phyloP scores from a whole-genome alignment of 2,888 invertebrate species.

The Choreutis nemorana region DNA sequence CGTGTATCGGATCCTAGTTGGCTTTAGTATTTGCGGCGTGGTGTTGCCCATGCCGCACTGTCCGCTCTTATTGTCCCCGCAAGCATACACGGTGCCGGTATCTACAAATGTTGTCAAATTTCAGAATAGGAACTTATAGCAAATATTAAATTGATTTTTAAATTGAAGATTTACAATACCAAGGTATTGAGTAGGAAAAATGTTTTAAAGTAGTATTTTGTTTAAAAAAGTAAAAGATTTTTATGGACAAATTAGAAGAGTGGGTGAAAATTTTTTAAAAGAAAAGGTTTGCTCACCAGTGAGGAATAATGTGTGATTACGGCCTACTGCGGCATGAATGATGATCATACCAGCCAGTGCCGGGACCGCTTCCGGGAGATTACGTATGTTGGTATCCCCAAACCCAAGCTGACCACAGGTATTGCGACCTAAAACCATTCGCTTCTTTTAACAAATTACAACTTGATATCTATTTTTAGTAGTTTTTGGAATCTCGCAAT shows the following conservation, averaged over 20 bases:
- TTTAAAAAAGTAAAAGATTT: neutral
- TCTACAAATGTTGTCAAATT: too few species aligned
- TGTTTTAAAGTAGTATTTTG: too few species aligned
- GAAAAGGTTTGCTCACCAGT: too few species aligned
- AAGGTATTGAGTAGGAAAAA: constrained; percentile 3
- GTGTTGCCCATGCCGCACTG: constrained; percentile 88
- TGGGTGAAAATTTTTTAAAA: neutral
- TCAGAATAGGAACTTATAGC: too few species aligned
- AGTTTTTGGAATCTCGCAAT: too few species aligned
- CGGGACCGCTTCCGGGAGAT: constrained; percentile 80
- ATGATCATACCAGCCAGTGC: constrained; percentile 78
- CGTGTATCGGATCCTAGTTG: constrained; percentile 72
- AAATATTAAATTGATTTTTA: too few species aligned
- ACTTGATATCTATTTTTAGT: too few species aligned
- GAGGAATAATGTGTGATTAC: constrained; percentile 87
- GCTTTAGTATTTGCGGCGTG: constrained; percentile 57
- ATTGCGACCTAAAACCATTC: constrained; percentile 70
- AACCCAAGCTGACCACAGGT: constrained; percentile 86
- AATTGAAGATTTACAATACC: too few species aligned
- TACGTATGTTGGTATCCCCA: constrained; percentile 76
- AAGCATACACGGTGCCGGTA: constrained; percentile 86
- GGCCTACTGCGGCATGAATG: constrained; percentile 87
- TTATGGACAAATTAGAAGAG: neutral
- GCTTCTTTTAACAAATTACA: neutral
- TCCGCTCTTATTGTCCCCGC: constrained; percentile 91